Base-by-base conservation (phyloP, 2,113 vertebrate genomes). In the Proterorhinus semilunaris region DNA sequence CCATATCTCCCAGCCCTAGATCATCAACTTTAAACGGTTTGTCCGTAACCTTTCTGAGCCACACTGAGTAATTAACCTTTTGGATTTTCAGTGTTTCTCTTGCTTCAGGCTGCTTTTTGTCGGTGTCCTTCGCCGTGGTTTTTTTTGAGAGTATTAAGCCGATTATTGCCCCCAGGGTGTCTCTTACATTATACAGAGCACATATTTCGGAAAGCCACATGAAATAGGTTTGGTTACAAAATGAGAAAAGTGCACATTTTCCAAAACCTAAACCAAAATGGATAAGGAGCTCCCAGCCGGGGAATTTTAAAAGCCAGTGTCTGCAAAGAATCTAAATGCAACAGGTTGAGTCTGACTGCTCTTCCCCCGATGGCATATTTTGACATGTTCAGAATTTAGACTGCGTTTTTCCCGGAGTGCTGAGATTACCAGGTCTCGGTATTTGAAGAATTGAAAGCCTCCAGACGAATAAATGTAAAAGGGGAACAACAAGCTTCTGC, bases 71-170 rank as follows among this genome's bases (percentile, higher is more conserved):
- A 42, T 42, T 44, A 36, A 42, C 13, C 36, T 10, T n/a, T 13
- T 21, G 2, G 10, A 43, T n/a, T 44, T 61, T 12, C 52, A 54
- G 6, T 59, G 6, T 43, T 58, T 58, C 55, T 36, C 27, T 43
- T 54, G 49, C 49, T 43, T n/a, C 36, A n/a, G 36, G 36, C 36
- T 10, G 5, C 16, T 17, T 54, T 17, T 21, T 21, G 17, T 1
- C 11, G 1, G 1, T 21, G 16, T 8, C 21, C n/a, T 21, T 65
- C 67, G 49, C 42, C 12, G 27, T 51, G 67, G 43, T 45, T 45
- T 51, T 47, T n/a, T 62, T 73, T 80, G 69, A 66, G 71, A 72
- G 73, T 69, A 77, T 86, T 78, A 86, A 90, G 73, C 80, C 58
- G 75, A 73, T 84, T 84, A 78, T 81, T 59, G 71, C 50, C 70